A percentile compares a stretch with the other conserved stretches of the same genome.
These are phyloP conservation scores for Enteromius mattozi DNA, from an alignment of 2,797 vertebrate species.

Conservation along the genomic window DNA sequence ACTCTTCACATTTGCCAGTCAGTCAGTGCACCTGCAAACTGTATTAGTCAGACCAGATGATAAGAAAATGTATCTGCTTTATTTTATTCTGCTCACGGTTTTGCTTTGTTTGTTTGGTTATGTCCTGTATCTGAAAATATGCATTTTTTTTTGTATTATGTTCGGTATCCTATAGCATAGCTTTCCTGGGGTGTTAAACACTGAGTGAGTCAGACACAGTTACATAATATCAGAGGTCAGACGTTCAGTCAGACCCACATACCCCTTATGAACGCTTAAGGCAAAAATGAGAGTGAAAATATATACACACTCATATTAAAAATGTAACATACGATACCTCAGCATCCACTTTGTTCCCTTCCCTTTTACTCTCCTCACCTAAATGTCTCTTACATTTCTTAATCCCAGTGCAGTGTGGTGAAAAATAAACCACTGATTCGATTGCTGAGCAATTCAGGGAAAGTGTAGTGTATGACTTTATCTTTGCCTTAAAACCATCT, in stretches of 20 bases:
- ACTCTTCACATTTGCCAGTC: background rate
- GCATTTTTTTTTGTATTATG: background rate
- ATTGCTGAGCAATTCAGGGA: conserved; percentile 18
- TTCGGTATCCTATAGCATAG: background rate
- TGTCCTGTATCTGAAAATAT: background rate
- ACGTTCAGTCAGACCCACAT: background rate
- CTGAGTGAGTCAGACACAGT: conserved; percentile 18
- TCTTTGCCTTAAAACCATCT: background rate
- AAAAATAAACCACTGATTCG: conserved; percentile 41
- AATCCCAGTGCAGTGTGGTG: conserved; percentile 31
- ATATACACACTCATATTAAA: conserved; percentile 16
- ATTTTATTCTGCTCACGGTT: background rate
- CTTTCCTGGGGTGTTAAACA: background rate
- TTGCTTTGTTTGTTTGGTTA: background rate
- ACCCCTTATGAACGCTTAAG: background rate
- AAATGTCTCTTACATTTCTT: conserved; percentile 3
- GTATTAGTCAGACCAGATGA: background rate
- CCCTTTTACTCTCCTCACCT: background rate
- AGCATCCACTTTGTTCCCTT: background rate
- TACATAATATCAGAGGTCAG: conserved; percentile 14
- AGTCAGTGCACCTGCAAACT: background rate
- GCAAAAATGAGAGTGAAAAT: background rate
- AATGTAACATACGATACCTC: background rate
- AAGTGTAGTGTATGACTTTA: background rate
- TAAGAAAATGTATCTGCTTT: background rate